These are phyloP conservation scores for Chlorodrepanis virens DNA, from an alignment of 2,113 vertebrate genomes.

Conservation along the genomic window DNA sequence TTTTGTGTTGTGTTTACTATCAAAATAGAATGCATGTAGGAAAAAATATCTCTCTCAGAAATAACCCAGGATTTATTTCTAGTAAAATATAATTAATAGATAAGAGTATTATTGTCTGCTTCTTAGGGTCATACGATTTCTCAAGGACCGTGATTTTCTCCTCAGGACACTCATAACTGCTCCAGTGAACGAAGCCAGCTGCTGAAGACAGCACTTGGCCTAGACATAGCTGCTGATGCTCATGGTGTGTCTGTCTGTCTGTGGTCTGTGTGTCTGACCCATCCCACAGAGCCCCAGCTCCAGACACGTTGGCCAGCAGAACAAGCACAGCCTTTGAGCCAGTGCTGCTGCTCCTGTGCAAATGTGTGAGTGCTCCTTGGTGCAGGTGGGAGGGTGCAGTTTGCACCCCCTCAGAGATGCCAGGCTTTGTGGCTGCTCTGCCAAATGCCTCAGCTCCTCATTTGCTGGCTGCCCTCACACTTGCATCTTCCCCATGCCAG, in stretches of 20 bases:
- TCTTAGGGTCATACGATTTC: background rate
- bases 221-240: background rate
- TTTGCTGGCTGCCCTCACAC: background rate
- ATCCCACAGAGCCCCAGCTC: accelerated
- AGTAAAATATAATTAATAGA: background rate
- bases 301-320: background rate
- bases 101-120: background rate
- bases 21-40: background rate
- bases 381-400: background rate
- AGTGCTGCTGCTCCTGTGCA: background rate
- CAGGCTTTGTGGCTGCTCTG: background rate
- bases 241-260: accelerated
- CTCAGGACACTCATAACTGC: background rate
- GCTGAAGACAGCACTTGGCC: background rate
- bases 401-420: accelerated
- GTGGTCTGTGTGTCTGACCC: background rate
- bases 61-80: background rate
- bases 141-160: background rate
- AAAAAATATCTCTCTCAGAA: background rate
- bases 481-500: too few relatives aligned
- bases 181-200: background rate
- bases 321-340: background rate
- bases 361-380: background rate
- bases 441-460: accelerated
- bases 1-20: background rate